Evolutionary conservation across 2,797 vertebrate species (phyloP), one percentile per base, ranked within the genome.

Genomic region (Sebastes dallii): DNA sequence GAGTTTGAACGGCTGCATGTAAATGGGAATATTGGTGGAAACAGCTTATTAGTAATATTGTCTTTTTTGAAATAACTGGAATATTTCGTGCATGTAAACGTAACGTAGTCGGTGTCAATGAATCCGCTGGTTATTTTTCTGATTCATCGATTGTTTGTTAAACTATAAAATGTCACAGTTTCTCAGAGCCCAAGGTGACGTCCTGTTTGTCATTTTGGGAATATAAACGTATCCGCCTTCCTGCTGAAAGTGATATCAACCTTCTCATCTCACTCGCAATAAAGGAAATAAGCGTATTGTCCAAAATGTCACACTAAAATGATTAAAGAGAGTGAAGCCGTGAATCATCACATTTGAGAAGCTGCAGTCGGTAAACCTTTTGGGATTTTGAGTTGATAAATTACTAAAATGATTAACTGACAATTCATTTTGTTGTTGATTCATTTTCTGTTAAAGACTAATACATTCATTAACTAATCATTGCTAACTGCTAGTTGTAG

Each of bases 361-460:
- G 50, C 18, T 52, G 50, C 50, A 52, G 0, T 52, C 42, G 0
- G 6, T 50, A 27, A 18, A 1, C 0, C 1, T 46, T 66, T 42
- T 20, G 1, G 3, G 27, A 14, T 46, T 24, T 39, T 65, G 4
- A 39, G 24, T 65, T 11, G 2, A 74, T 20, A 8, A 29, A 56
- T 24, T 2, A 20, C 10, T 16, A 1, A 4, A 24, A 62, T 24
- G 9, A 52, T 22, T n/a, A 25, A 27, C 14, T 24, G 18, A 29
- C 18, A n/a, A 4, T 39, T 36, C 1, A 3, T 46, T 39, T 39
- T 39, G 36, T 13, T n/a, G 36, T 42, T 65, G 18, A 39, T 39
- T 18, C 0, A 65, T 46, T 18, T 25, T 10, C 22, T 29, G 5
- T 50, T 12, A 8, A 46, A 27, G 3, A 65, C 25, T 13, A 25